Base-by-base conservation (phyloP, 2,797 vertebrate species). In the Hybognathus amarus region DNA sequence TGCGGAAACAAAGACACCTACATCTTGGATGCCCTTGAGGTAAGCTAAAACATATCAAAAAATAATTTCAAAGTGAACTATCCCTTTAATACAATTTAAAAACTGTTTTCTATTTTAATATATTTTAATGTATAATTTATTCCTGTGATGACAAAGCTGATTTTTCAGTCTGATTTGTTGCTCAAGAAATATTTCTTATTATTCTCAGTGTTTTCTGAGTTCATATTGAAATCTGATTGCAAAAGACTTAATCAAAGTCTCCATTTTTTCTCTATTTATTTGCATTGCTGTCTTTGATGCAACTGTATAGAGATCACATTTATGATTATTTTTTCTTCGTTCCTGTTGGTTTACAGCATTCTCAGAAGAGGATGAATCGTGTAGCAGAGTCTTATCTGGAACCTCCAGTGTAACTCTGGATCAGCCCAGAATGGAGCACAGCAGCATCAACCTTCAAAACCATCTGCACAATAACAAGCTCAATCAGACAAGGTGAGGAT, bases 401-500 rank as follows among this genome's bases (percentile, higher is more conserved):
- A 11, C 76, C 76, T 10, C 63, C 47, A 59, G 11, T 77, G 42
- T 77, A 33, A 4, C 56, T 38, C 68, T 78, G 75, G 47, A 77
- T 15, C 66, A 68, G 18, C 76, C 61, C 40, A 33, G 66, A 13
- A 47, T 70, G 42, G 69, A 71, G 42, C 24, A 50, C n/a, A 66
- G 78, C 74, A 67, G 67, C 59, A 66, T 66, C 61, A 75, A 22
- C 17, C 36, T 64, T 50, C 54, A 69, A 45, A 73, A 59, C 74
- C 79, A 71, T 40, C 68, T 82, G 68, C 63, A 40, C 38, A 71
- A 38, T 17, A 45, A 61, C 54, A 77, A 69, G 15, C 75, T 61
- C 36, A 61, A 11, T 59, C 82, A 76, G 45, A 30, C 40, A 22
- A 83, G 82, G 85, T 86, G 66, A 84, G 71, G 17, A 24, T 54